Conservation (phyloP, 2,113 vertebrate species). For the Rhinichthys klamathensis region DNA sequence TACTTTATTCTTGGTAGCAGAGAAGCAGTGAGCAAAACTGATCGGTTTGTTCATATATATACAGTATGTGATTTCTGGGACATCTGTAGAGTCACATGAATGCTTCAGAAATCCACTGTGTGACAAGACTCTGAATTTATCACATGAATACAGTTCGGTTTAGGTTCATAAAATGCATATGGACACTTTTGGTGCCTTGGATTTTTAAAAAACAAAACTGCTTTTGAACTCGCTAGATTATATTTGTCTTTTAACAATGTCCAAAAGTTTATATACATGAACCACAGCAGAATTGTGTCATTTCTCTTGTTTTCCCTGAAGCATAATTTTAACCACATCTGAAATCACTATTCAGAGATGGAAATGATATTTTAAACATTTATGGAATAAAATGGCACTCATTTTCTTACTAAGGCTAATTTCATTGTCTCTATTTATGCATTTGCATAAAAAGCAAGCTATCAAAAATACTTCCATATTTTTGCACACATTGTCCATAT, state of each 20-base stretch:
- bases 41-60: slow-evolving; percentile 32
- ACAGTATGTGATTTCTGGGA: slow-evolving; percentile 46
- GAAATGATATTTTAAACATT: too few relatives aligned
- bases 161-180: slow-evolving; percentile 13
- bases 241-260: neutral
- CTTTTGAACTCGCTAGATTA: neutral
- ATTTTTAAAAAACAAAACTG: neutral
- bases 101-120: slow-evolving; percentile 25
- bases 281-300: neutral
- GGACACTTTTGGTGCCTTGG: neutral
- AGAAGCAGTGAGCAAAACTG: slow-evolving; percentile 45
- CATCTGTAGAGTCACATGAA: slow-evolving; percentile 41
- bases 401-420: too few relatives aligned
- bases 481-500: too few relatives aligned
- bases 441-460: too few relatives aligned
- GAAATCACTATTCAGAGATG: too few relatives aligned
- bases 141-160: slow-evolving; percentile 13
- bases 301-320: neutral
- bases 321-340: too few relatives aligned
- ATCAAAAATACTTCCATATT: too few relatives aligned
- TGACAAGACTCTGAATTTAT: slow-evolving; percentile 48
- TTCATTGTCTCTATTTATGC: too few relatives aligned
- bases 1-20: slow-evolving; percentile 38
- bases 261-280: neutral
- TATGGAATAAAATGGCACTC: too few relatives aligned